Percentiles rank a stretch among this genome's conserved stretches.
Conservation (phyloP, 2,797 vertebrate species). For the Sebastes kiyomatsui region DNA sequence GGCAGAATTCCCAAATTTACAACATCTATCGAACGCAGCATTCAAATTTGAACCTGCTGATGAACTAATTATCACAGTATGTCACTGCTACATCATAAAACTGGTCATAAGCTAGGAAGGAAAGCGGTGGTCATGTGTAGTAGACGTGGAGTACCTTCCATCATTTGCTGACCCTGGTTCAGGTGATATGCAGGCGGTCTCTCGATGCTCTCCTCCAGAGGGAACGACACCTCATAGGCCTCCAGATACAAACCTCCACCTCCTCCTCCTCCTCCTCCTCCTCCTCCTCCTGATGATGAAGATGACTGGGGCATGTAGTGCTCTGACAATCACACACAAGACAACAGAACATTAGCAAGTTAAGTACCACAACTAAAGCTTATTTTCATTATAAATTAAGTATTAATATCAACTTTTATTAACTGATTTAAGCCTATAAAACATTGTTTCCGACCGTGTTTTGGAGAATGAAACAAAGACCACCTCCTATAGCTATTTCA, state of each 20-base stretch:
- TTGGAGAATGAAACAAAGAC: no score
- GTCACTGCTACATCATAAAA: background rate
- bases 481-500: background rate
- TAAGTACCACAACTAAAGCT: background rate
- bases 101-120: background rate
- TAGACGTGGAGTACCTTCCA: constrained; percentile 77
- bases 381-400: background rate
- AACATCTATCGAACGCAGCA: background rate
- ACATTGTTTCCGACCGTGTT: no score
- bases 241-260: constrained; percentile 78
- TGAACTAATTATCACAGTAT: background rate
- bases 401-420: background rate
- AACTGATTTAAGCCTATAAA: background rate
- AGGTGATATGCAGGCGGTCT: constrained; percentile 77
- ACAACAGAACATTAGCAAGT: background rate
- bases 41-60: background rate
- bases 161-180: constrained; percentile 74
- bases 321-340: constrained; percentile 30
- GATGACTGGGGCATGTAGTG: constrained; percentile 42
- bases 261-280: constrained; percentile 18
- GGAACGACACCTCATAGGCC: constrained; percentile 84
- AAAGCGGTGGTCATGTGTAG: background rate
- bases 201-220: constrained; percentile 80
- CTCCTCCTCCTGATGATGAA: background rate
- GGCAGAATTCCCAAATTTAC: background rate